Evolutionary conservation across 1,140 invertebrate genomes (phyloP).

Genomic region (Neodiprion pinetum): DNA sequence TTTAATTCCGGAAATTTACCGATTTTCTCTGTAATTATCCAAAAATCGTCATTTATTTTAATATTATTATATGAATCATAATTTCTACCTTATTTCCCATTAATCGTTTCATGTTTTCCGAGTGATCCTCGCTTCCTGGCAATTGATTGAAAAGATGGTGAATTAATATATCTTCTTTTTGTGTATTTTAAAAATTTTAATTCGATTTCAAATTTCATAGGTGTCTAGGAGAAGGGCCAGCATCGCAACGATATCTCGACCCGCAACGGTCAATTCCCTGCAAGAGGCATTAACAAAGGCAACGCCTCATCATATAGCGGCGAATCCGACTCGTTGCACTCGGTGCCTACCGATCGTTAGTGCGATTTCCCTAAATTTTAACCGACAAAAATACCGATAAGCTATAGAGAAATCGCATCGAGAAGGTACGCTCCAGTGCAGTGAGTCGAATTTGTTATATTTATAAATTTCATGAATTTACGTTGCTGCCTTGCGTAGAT

Average conservation of each 20-base stretch:
- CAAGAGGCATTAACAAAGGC: slow-evolving; percentile 52
- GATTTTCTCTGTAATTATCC: not conserved
- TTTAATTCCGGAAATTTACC: slow-evolving; percentile 5
- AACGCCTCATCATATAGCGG: slow-evolving; percentile 32
- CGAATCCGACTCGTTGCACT: slow-evolving; percentile 8
- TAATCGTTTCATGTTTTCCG: too few species aligned
- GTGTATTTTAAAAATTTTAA: too few species aligned
- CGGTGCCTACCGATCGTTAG: not conserved
- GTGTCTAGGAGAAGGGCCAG: slow-evolving; percentile 59
- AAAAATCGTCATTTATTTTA: slow-evolving; percentile 29
- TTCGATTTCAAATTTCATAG: slow-evolving; percentile 41
- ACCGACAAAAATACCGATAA: too few species aligned
- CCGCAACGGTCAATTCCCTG: slow-evolving; percentile 38
- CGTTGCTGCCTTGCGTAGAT: slow-evolving; percentile 13
- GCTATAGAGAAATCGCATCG: too few species aligned
- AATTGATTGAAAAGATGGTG: too few species aligned
- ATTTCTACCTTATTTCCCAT: too few species aligned
- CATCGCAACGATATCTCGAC: slow-evolving; percentile 58
- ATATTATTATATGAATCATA: not conserved
- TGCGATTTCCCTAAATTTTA: not conserved
- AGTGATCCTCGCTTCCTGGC: too few species aligned
- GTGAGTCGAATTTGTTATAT: not conserved
- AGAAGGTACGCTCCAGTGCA: too few species aligned
- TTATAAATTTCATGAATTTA: slow-evolving; percentile 10
- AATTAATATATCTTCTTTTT: too few species aligned